Evolutionary conservation across 2,113 vertebrate species (phyloP).

Genomic region (Pterocles gutturalis): DNA sequence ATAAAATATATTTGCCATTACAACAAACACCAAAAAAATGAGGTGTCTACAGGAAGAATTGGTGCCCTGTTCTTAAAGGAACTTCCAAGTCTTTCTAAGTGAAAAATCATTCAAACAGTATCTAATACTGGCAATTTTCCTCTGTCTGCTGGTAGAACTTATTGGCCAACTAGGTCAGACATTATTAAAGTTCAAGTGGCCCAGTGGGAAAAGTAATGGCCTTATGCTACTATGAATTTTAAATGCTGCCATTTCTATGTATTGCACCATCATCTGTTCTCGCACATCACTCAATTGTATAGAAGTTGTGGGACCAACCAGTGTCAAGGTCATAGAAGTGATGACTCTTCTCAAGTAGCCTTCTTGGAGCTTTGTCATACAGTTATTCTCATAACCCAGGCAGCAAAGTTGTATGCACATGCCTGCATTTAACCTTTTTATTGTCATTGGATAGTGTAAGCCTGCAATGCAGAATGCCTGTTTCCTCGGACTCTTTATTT

Average conservation of each 20-base stretch:
- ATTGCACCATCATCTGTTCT: slow-evolving; percentile 78
- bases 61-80: slow-evolving; percentile 70
- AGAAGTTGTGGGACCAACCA: slow-evolving; percentile 73
- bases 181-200: slow-evolving; percentile 82
- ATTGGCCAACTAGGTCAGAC: slow-evolving; percentile 79
- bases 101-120: slow-evolving; percentile 76
- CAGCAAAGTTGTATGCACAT: background rate
- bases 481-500: background rate
- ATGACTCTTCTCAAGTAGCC: slow-evolving; percentile 68
- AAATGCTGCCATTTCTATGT: slow-evolving; percentile 79
- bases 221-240: slow-evolving; percentile 82
- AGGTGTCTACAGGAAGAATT: slow-evolving; percentile 59
- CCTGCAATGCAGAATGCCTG: background rate
- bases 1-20: slow-evolving; percentile 23
- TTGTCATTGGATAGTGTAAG: background rate
- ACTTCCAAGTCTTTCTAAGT: slow-evolving; percentile 76
- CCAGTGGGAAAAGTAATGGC: slow-evolving; percentile 78
- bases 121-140: slow-evolving; percentile 76
- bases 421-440: slow-evolving; percentile 13
- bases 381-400: slow-evolving; percentile 21
- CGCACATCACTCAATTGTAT: slow-evolving; percentile 69
- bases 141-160: slow-evolving; percentile 78
- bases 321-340: slow-evolving; percentile 72
- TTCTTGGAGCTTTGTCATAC: slow-evolving; percentile 39
- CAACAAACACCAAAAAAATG: slow-evolving; percentile 55